Evolutionary conservation across 2,113 vertebrate species (phyloP).

Genomic region (Panthera leo): DNA sequence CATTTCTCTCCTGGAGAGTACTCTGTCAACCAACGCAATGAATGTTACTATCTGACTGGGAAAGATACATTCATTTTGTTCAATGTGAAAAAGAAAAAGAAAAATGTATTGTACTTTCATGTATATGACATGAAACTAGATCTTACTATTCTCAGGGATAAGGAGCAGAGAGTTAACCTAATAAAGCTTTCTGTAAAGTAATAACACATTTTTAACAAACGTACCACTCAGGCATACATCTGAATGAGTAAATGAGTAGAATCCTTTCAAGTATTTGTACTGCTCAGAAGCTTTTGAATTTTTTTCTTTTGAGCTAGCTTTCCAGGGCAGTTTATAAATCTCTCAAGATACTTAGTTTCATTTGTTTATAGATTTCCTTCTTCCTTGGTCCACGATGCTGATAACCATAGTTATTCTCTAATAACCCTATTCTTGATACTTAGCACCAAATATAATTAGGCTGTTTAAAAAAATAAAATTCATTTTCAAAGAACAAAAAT

Average conservation of each 20-base stretch:
- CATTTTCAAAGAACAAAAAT: slow-evolving; percentile 36
- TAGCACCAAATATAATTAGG: slow-evolving; percentile 36
- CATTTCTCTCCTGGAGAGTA: not conserved
- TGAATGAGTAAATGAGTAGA: not conserved
- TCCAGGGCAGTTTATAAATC: not conserved
- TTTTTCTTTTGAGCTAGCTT: not conserved
- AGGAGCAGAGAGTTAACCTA: not conserved
- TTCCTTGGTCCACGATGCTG: not conserved
- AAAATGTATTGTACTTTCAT: not conserved
- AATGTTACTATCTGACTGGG: not conserved
- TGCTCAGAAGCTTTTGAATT: not conserved
- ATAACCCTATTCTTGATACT: slow-evolving; percentile 17
- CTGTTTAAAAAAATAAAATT: slow-evolving; percentile 10
- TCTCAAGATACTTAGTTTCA: slow-evolving; percentile 30
- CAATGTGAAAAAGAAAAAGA: not conserved
- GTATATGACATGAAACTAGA: not conserved
- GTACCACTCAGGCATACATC: not conserved
- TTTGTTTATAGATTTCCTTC: slow-evolving; percentile 32
- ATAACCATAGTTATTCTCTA: slow-evolving; percentile 49
- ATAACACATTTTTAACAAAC: not conserved
- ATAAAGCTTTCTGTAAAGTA: not conserved
- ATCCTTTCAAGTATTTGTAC: not conserved
- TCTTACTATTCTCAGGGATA: not conserved
- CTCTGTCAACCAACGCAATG: not conserved
- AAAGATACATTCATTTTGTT: slow-evolving; percentile 34